Conservation (phyloP, 2,113 vertebrate species). For the Mustela nigripes region DNA sequence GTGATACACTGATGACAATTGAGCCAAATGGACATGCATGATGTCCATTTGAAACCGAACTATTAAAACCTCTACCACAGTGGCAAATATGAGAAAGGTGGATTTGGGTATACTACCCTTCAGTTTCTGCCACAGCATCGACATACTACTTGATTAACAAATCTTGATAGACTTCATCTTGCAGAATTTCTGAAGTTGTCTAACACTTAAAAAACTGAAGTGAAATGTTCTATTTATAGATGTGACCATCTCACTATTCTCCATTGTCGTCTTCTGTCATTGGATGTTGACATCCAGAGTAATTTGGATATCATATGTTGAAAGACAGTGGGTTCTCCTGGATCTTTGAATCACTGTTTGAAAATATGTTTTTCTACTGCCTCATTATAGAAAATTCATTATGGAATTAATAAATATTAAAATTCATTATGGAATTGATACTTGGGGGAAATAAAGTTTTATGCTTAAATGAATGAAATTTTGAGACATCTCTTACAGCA, state of each 20-base stretch:
- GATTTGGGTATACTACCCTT: too few species aligned
- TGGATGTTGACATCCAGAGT: background rate
- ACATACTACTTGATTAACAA: background rate
- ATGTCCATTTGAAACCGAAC: background rate
- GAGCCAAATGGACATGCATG: background rate
- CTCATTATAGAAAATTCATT: background rate
- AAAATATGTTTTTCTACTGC: background rate
- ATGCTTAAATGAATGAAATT: background rate
- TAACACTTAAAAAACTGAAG: background rate
- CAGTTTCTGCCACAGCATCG: background rate
- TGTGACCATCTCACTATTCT: background rate
- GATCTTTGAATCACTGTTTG: background rate
- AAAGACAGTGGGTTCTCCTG: background rate
- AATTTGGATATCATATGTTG: background rate
- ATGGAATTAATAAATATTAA: background rate
- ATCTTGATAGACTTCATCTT: background rate
- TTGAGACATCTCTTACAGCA: background rate
- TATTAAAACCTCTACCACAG: background rate
- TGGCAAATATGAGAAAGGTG: background rate
- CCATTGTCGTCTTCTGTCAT: background rate
- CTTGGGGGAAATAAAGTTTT: background rate
- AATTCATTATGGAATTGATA: background rate
- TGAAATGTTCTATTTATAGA: background rate
- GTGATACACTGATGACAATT: background rate
- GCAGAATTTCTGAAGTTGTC: background rate